Conservation (phyloP, 2,113 vertebrate species). For the Ophiodon elongatus region DNA sequence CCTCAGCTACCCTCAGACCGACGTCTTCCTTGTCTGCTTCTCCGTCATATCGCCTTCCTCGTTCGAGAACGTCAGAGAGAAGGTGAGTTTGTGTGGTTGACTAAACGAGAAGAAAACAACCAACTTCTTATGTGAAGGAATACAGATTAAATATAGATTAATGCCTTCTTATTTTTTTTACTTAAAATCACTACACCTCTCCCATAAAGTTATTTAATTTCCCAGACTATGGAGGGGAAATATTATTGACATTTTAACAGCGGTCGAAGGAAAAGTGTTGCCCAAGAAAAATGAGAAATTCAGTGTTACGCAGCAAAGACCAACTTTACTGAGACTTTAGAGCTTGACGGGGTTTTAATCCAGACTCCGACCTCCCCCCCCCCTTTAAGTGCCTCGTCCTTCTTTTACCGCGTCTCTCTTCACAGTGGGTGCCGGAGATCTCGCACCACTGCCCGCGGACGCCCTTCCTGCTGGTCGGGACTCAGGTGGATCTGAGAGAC, state of each 20-base stretch:
- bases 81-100: slow-evolving; percentile 80
- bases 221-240: too few species aligned
- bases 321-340: not conserved
- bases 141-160: too few species aligned
- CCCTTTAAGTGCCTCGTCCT: not conserved
- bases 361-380: too few species aligned
- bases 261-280: too few species aligned
- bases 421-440: slow-evolving; percentile 97
- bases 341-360: not conserved
- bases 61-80: slow-evolving; percentile 98
- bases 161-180: too few species aligned
- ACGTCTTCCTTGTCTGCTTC: slow-evolving; percentile 98
- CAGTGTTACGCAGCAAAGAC: not conserved
- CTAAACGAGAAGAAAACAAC: too few species aligned
- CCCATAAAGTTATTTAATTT: not conserved
- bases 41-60: slow-evolving; percentile 98
- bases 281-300: too few species aligned
- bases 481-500: slow-evolving; percentile 95
- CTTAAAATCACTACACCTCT: not conserved
- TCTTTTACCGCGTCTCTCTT: not conserved
- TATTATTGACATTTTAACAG: too few species aligned
- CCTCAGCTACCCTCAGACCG: slow-evolving; percentile 97
- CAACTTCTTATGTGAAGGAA: too few species aligned
- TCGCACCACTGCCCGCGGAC: slow-evolving; percentile 97
- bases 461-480: slow-evolving; percentile 98